These are phyloP conservation scores for Diaperis boleti DNA, from an alignment of 2,888 invertebrate genomes.

Conservation along the genomic window DNA sequence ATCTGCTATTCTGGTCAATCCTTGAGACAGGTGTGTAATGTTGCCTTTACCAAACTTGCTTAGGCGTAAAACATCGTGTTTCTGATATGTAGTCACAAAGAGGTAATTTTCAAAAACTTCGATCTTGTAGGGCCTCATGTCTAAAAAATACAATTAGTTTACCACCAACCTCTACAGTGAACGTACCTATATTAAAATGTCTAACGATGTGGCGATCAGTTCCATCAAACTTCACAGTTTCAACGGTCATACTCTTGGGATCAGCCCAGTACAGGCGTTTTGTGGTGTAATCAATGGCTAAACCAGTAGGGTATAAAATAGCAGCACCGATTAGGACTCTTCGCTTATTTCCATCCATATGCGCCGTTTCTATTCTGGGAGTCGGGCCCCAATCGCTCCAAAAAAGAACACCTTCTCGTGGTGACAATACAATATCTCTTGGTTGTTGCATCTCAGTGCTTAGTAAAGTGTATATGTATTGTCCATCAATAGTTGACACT, in stretches of 20 bases:
- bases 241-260: slow-evolving; percentile 79
- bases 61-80: slow-evolving; percentile 73
- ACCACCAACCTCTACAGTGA: not conserved
- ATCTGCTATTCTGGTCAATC: slow-evolving; percentile 72
- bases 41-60: slow-evolving; percentile 76
- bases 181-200: slow-evolving; percentile 68
- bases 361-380: slow-evolving; percentile 74
- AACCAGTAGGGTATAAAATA: slow-evolving; percentile 80
- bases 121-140: slow-evolving; percentile 76
- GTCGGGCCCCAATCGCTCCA: slow-evolving; percentile 81
- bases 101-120: slow-evolving; percentile 81
- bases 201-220: slow-evolving; percentile 73
- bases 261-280: slow-evolving; percentile 88
- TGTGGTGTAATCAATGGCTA: slow-evolving; percentile 81
- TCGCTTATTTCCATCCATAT: slow-evolving; percentile 73
- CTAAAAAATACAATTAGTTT: slow-evolving; percentile 55
- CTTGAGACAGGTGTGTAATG: slow-evolving; percentile 70
- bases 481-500: slow-evolving; percentile 71
- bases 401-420: slow-evolving; percentile 75
- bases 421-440: slow-evolving; percentile 76
- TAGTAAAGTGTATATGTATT: slow-evolving; percentile 70
- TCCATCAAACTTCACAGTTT: slow-evolving; percentile 78
- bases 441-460: slow-evolving; percentile 72
- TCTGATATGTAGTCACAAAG: slow-evolving; percentile 75
- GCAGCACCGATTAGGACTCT: slow-evolving; percentile 70